Conservation (phyloP, 1,140 invertebrate genomes). For the Akabosia matsudoensis region DNA sequence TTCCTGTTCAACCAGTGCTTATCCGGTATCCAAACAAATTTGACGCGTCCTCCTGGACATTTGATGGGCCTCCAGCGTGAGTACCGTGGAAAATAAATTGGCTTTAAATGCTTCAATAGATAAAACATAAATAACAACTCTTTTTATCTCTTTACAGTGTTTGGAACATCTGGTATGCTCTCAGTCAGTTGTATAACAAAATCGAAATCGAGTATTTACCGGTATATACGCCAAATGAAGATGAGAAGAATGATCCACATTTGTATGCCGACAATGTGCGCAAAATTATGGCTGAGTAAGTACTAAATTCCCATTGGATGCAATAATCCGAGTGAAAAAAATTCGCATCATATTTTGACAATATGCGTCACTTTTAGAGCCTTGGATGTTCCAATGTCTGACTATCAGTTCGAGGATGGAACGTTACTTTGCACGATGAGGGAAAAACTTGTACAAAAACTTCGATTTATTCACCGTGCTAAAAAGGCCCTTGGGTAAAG, state of each 20-base stretch:
- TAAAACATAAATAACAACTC: neutral
- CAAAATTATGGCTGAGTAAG: conserved; percentile 85
- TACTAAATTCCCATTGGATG: no score
- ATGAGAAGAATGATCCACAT: conserved; percentile 81
- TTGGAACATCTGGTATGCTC: conserved; percentile 81
- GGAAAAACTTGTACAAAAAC: conserved; percentile 9
- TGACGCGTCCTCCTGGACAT: conserved; percentile 94
- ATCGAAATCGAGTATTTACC: conserved; percentile 94
- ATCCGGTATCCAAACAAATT: conserved; percentile 86
- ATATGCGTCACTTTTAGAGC: conserved; percentile 67
- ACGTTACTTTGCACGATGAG: conserved; percentile 19
- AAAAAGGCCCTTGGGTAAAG: conserved; percentile 27
- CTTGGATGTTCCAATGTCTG: conserved; percentile 75
- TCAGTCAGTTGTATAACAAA: conserved; percentile 83
- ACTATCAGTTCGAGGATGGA: conserved; percentile 84
- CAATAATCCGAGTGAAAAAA: no score
- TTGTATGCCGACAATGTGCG: conserved; percentile 88
- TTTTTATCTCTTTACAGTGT: conserved; percentile 58
- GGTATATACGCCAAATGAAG: conserved; percentile 81
- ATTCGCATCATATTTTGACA: no score
- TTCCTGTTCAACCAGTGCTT: conserved; percentile 90
- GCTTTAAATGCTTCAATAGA: neutral
- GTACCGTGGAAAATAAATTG: conserved; percentile 55
- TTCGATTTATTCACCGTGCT: conserved; percentile 18
- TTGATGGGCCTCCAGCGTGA: conserved; percentile 94